Evolutionary conservation across 2,797 vertebrate species (phyloP), one percentile per base, ranked within the genome.

Genomic region (Scomberomorus guttatus): DNA sequence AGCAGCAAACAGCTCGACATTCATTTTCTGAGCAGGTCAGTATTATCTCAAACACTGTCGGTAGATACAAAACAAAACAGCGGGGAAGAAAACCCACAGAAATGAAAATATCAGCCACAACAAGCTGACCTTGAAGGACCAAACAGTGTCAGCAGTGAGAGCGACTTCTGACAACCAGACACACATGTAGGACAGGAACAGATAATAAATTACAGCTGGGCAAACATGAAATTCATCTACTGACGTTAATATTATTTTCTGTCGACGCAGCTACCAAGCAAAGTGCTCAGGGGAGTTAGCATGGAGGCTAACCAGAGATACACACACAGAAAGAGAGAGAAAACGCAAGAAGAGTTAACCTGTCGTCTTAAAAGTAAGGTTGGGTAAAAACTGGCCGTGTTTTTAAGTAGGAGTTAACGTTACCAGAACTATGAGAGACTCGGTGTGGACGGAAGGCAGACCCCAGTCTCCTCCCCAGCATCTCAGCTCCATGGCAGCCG

Each of bases 391-490:
- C 6, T 22, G 17, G 12, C 22, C 15, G 15, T 17, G 5, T 34
- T 18, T 46, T 39, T 34, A 48, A 66, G 27, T 25, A 48, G 56
- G 17, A 17, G 5, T 15, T 1, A 34, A 70, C 24, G 61, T 96
- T 96, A 99, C 98, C 97, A 99, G 93, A 42, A 99, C 96, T 71
- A 96, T 93, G 24, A 99, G 94, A 20, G 95, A 97, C 82, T 99
- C 97, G 56, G 95, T 95, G 92, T 99, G 97, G 20, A 98, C 94
- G 11, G 98, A 99, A 2, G 97, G 98, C 74, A 99, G 92, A 60
- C 97, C 97, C 98, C 98, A 99, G 61, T 93, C 98, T 64, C 95
- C 97, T 77, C 97, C 97, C 98, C 97, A 99, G 90, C 97, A 99
- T 75, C 95, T 94, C 87, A 99, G 96, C 91, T 98, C 96, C 96